A percentile compares a stretch with the other conserved stretches of the same genome.
Conservation (phyloP, 1,140 invertebrate genomes). For the Drosophila miranda region DNA sequence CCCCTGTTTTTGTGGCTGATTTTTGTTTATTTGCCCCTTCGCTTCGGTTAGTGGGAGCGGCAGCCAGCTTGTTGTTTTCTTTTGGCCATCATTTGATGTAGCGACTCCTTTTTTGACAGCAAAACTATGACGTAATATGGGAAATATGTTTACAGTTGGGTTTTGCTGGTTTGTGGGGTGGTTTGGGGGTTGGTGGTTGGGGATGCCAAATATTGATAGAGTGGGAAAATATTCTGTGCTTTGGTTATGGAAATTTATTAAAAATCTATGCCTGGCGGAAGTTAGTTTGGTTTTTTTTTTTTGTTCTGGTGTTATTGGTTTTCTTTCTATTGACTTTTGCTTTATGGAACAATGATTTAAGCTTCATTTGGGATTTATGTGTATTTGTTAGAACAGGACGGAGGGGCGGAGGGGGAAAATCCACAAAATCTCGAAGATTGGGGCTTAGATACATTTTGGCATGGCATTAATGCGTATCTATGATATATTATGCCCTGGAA, state of each 20-base stretch:
- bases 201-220: too few species aligned
- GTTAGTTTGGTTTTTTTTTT: slow-evolving; percentile 21
- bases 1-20: slow-evolving; percentile 46
- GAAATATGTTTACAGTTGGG: slow-evolving; percentile 61
- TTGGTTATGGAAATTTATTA: slow-evolving; percentile 65
- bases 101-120: slow-evolving; percentile 37
- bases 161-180: slow-evolving; percentile 18
- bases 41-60: neutral
- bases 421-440: neutral
- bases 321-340: slow-evolving; percentile 30
- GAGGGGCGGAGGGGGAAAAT: neutral
- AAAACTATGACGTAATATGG: slow-evolving; percentile 75
- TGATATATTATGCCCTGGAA: neutral
- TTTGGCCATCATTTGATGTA: slow-evolving; percentile 45
- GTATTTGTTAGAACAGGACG: neutral
- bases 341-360: slow-evolving; percentile 41
- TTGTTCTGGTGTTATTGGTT: slow-evolving; percentile 24
- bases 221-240: neutral
- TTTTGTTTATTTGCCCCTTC: slow-evolving; percentile 62
- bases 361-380: slow-evolving; percentile 22
- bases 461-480: too few species aligned
- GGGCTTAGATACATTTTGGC: too few species aligned
- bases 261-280: slow-evolving; percentile 65
- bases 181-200: too few species aligned
- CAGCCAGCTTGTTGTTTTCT: slow-evolving; percentile 26